Percentiles rank a stretch among this genome's conserved stretches.
These are phyloP conservation scores for Eurypyga helias DNA, from an alignment of 2,113 vertebrate species.

Conservation along the genomic window DNA sequence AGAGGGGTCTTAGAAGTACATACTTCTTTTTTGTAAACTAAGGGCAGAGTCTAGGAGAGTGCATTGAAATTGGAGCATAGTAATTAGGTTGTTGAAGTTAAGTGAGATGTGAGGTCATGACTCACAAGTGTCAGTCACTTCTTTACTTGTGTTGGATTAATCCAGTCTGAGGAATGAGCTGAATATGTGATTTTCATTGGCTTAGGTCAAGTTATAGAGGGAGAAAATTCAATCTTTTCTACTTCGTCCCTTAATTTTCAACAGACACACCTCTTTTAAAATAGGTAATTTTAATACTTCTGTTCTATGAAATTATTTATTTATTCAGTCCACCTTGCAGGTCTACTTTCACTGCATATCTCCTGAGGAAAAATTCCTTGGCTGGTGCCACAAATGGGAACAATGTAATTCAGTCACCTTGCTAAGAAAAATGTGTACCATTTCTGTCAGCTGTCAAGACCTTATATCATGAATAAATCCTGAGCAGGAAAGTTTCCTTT, in stretches of 20 bases:
- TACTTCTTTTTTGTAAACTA: not conserved
- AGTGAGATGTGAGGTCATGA: not conserved
- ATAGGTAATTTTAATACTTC: not conserved
- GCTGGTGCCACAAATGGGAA: not conserved
- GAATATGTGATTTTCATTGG: not conserved
- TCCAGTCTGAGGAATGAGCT: not conserved
- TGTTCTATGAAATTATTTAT: not conserved
- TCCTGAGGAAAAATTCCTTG: conserved; percentile 44
- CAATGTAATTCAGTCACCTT: not conserved
- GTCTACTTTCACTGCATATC: conserved; percentile 7
- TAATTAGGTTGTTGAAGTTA: not conserved
- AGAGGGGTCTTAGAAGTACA: not conserved
- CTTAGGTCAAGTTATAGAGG: not conserved
- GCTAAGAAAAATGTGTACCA: conserved; percentile 20
- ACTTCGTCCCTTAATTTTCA: not conserved
- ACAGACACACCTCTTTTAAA: not conserved
- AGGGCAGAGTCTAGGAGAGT: not conserved
- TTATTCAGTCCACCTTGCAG: not conserved
- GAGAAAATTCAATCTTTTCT: not conserved
- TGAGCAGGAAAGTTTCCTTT: conserved; percentile 66
- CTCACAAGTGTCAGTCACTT: not conserved
- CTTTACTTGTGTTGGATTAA: not conserved
- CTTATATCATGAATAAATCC: conserved; percentile 68
- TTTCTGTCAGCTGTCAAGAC: conserved; percentile 37
- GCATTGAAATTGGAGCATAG: not conserved